phyloP scores from a whole-genome alignment of 2,888 invertebrate species.

The Nemurella pictetii region DNA sequence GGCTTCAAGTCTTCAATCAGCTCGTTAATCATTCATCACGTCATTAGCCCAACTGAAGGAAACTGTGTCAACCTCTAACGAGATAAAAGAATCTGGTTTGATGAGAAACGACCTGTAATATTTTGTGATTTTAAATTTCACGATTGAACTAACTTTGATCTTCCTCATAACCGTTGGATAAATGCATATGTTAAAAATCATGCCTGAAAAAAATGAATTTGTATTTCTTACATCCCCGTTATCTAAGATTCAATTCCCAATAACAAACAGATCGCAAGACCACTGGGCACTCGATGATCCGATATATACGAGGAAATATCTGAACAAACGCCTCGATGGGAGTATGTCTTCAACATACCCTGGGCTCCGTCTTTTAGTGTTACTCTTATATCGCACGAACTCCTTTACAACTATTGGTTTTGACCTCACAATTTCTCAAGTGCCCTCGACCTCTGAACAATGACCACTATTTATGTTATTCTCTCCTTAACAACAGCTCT shows the following conservation, averaged over 20 bases:
- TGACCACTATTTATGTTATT: neutral
- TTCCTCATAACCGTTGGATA: too few relatives aligned
- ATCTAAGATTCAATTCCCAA: neutral
- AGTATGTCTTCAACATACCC: neutral
- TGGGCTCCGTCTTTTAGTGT: neutral
- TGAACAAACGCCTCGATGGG: neutral
- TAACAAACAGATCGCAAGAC: neutral
- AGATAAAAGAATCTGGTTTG: neutral
- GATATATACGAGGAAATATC: neutral
- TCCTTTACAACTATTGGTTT: neutral
- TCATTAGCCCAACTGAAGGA: neutral
- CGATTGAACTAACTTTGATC: too few relatives aligned
- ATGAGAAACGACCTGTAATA: too few relatives aligned
- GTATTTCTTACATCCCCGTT: too few relatives aligned
- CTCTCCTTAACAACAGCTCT: neutral
- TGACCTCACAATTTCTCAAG: neutral
- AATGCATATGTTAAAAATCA: too few relatives aligned
- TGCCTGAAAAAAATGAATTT: too few relatives aligned
- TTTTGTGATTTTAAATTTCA: too few relatives aligned
- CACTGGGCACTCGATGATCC: neutral
- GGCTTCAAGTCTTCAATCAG: neutral
- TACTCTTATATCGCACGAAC: neutral
- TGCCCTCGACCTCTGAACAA: neutral
- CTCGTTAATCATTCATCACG: neutral
- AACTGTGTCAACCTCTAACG: neutral